A percentile compares a stretch with the other conserved stretches of the same genome.
Evolutionary conservation across 2,888 invertebrate species (phyloP).

Genomic region (Hybos culiciformis): DNA sequence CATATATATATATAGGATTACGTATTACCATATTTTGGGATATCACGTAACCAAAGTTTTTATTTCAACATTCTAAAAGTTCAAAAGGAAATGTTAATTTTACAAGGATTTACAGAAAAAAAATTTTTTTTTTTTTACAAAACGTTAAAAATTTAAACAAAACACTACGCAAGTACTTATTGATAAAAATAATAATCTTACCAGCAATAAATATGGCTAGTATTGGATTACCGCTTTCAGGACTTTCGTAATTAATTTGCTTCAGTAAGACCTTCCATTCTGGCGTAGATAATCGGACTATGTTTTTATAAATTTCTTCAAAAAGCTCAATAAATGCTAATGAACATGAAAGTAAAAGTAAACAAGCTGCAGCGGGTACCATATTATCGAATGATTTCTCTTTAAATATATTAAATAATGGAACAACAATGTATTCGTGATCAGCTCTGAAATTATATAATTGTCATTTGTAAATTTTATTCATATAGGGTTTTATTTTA

Average conservation of each 20-base stretch:
- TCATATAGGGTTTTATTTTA: neutral
- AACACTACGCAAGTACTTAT: too few species aligned
- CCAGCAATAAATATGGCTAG: conserved; percentile 42
- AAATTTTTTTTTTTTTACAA: too few species aligned
- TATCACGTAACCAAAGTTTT: too few species aligned
- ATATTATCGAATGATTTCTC: conserved; percentile 41
- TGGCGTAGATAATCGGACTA: conserved; percentile 40
- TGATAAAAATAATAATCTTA: conserved; percentile 13
- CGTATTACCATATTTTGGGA: too few species aligned
- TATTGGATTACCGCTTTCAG: conserved; percentile 42
- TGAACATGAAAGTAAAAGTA: conserved; percentile 39
- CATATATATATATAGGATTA: too few species aligned
- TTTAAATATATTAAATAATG: conserved; percentile 39
- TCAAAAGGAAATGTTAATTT: too few species aligned
- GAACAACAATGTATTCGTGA: conserved; percentile 32
- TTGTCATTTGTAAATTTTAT: neutral
- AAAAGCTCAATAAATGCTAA: conserved; percentile 42
- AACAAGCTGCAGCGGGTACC: conserved; percentile 41
- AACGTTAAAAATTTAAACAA: too few species aligned
- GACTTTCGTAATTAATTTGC: conserved; percentile 40
- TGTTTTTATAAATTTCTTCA: conserved; percentile 38
- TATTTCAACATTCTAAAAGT: too few species aligned
- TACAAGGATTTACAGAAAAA: too few species aligned
- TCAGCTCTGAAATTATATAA: conserved; percentile 19
- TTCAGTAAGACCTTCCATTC: conserved; percentile 43